Conservation (phyloP, 2,888 invertebrate genomes). For the Latrodectus elegans region DNA sequence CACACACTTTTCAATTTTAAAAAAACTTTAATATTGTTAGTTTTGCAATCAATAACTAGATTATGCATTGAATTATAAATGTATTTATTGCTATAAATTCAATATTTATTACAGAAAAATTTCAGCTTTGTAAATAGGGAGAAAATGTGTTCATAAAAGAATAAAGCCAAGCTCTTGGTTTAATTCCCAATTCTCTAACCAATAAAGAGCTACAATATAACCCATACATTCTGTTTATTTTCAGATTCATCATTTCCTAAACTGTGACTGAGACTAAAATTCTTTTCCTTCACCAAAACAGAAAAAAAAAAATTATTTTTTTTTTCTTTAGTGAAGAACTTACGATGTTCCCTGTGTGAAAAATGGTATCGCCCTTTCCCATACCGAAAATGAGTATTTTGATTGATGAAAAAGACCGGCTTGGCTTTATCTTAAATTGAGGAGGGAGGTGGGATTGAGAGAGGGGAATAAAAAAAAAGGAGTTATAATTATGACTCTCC, state of each 20-base stretch:
- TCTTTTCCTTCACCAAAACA: not conserved
- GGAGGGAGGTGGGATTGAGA: not conserved
- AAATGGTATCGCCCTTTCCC: not conserved
- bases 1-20: too few relatives aligned
- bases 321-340: not conserved
- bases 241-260: not conserved
- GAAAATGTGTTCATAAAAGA: too few relatives aligned
- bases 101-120: too few relatives aligned
- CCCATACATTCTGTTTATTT: not conserved
- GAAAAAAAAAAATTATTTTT: not conserved
- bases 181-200: not conserved
- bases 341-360: not conserved
- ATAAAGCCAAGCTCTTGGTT: too few relatives aligned
- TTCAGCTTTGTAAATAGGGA: too few relatives aligned
- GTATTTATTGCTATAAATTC: too few relatives aligned
- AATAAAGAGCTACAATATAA: not conserved
- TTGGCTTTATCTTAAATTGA: constrained; percentile 37
- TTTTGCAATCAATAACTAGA: too few relatives aligned
- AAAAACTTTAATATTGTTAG: too few relatives aligned
- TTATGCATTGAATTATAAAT: too few relatives aligned
- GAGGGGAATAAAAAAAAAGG: not conserved
- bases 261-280: not conserved
- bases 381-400: constrained; percentile 25
- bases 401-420: constrained; percentile 38
- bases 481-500: constrained; percentile 35